Base-by-base conservation (phyloP, 30 jellyfish, hydroid and myxozoan species). In the Hydractinia echinata region DNA sequence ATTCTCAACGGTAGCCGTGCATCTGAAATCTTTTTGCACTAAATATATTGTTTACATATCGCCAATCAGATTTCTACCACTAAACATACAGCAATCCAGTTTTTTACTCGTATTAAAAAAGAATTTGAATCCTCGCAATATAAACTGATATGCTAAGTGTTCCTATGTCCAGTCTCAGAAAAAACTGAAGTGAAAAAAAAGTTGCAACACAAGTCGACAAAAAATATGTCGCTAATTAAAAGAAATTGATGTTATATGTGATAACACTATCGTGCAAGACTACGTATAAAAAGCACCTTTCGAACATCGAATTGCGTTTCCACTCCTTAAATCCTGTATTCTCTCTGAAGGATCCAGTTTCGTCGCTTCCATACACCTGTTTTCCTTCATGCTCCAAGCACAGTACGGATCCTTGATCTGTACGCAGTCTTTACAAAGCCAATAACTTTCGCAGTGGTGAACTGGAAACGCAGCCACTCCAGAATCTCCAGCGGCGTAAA, bases 401-500 rank as follows among this genome's bases (percentile, higher is more conserved):
- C 74, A 64, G 18, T 64, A 64, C 7, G 74, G 74, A 64, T 64
- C 74, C 39, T 13, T 44, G 39, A 44, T 13, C 51, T 13, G 19
- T 13, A 64, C 10, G 74, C 74, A 64, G 39, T 7, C 74, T 6
- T 51, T 13, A 13, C 74, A 64, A 8, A 64, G 74, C 18, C 19
- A 64, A 13, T 64, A 64, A 13, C 39, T 64, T 51, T 44, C 19
- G 39, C 74, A 64, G 39, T 51, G 74, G 19, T 64, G 18, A 44
- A 64, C 74, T 6, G 74, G 8, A 7, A 64, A 6, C 51, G 74
- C 9, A 13, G 74, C 74, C 39, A 51, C 74, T 7, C 74, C 74
- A 44, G 74, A 64, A 7, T 64, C 39, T 51, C 74, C 74, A 13
- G 51, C 74, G 39, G 74, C 74, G 18, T 64, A 64, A 51, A 64